phyloP scores from a whole-genome alignment of 2,797 vertebrate genomes.

The Pangasius macronema region DNA sequence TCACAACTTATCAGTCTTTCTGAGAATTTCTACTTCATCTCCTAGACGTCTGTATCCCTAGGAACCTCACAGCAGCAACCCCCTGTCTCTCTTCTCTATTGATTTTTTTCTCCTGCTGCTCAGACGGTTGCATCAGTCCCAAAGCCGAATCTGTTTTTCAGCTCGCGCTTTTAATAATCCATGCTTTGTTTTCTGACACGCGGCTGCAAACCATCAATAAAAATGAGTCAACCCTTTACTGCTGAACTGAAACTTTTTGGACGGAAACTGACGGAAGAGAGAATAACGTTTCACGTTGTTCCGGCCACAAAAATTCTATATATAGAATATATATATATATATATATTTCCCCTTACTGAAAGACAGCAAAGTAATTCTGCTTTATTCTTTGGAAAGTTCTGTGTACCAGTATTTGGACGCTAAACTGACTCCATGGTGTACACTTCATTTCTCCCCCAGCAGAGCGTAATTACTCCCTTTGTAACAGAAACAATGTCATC shows the following conservation, averaged over 20 bases:
- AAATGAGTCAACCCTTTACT: background rate
- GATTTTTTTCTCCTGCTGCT: slow-evolving; percentile 45
- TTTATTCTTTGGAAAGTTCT: slow-evolving; percentile 4
- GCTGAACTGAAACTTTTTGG: slow-evolving; percentile 6
- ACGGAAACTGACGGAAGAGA: background rate
- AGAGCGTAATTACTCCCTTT: slow-evolving; percentile 38
- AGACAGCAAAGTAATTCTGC: background rate
- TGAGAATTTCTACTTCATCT: slow-evolving; percentile 37
- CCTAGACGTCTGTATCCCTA: slow-evolving; percentile 43
- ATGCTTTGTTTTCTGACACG: slow-evolving; percentile 48
- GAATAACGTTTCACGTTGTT: background rate
- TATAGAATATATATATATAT: too few species aligned
- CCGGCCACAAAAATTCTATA: background rate
- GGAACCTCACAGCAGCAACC: slow-evolving; percentile 38
- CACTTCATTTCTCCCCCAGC: slow-evolving; percentile 27
- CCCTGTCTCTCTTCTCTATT: slow-evolving; percentile 33
- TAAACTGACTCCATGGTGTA: slow-evolving; percentile 22
- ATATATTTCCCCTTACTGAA: background rate
- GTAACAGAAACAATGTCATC: slow-evolving; percentile 38
- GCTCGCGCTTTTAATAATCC: slow-evolving; percentile 42
- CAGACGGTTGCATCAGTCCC: slow-evolving; percentile 41
- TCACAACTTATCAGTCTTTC: slow-evolving; percentile 53
- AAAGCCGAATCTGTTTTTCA: slow-evolving; percentile 40
- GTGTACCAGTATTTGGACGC: slow-evolving; percentile 3
- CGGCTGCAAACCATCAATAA: slow-evolving; percentile 33